A percentile compares a stretch with the other conserved stretches of the same genome.
Evolutionary conservation across 2,113 vertebrate genomes (phyloP).

Genomic region (Podarcis raffonei): DNA sequence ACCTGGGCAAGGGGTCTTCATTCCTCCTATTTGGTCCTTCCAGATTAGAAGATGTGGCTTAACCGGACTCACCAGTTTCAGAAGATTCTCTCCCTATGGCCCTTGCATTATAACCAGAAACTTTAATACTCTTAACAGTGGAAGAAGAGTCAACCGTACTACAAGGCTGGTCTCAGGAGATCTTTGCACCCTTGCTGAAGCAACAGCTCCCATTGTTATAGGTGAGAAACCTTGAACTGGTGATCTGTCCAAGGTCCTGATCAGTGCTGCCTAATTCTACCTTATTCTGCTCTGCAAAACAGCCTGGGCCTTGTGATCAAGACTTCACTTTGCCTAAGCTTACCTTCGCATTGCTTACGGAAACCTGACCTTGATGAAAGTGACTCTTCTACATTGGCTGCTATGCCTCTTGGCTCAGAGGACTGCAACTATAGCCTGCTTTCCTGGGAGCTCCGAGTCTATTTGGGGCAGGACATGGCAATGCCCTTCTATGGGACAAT

Average conservation of each 20-base stretch:
- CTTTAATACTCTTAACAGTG: too few species aligned
- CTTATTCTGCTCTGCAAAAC: not conserved
- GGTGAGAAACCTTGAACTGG: not conserved
- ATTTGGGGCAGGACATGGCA: not conserved
- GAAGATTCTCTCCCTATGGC: too few species aligned
- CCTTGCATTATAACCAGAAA: too few species aligned
- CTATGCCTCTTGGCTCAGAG: not conserved
- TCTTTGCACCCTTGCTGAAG: not conserved
- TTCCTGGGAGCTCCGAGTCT: not conserved
- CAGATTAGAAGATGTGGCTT: too few species aligned
- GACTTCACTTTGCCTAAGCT: not conserved
- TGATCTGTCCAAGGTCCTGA: not conserved
- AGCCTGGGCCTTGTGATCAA: not conserved
- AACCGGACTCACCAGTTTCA: too few species aligned
- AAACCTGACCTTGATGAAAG: not conserved
- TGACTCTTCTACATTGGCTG: not conserved
- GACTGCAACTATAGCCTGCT: not conserved
- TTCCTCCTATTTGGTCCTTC: too few species aligned
- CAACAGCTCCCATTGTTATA: not conserved
- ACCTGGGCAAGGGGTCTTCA: not conserved
- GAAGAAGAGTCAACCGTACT: too few species aligned
- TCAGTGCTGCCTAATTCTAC: not conserved
- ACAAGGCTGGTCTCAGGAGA: not conserved
- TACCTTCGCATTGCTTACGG: not conserved
- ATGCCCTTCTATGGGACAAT: not conserved